Base-by-base conservation (phyloP, 2,797 vertebrate species). In the Pagetopsis macropterus region DNA sequence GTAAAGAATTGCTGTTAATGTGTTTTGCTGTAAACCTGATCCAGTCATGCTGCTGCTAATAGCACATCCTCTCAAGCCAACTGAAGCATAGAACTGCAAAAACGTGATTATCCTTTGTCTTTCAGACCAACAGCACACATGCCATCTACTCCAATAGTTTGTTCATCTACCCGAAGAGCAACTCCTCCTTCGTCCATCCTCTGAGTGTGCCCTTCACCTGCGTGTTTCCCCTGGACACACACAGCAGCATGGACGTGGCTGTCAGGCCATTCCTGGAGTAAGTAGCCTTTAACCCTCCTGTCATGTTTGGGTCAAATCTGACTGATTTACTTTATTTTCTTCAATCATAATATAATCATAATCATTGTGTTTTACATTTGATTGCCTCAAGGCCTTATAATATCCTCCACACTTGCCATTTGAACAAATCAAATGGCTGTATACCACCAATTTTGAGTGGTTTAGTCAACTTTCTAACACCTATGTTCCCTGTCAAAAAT, bases 161-260 rank as follows among this genome's bases (percentile, higher is more conserved):
- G 67, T 93, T 91, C 15, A 12, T 93, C 13, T 91, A 92, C 64
- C 63, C 67, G 1, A 43, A 72, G 3, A 84, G 48, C 56, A 87
- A 90, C 59, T 79, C 70, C 33, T 82, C 92, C 70, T 93, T 93
- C 33, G 44, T 74, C 10, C 11, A 79, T 58, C 93, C 93, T 59
- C 78, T 85, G 55, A 93, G 87, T 50, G 75, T 93, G 70, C 93
- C 93, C 67, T 96, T 96, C 75, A 88, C 84, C 2, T 94, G 94
- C 0, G 62, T 67, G 17, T 96, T 94, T 72, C 88, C 94, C 0
- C 83, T 95, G 86, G 87, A 94, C 19, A 88, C 81, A 50, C 75
- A 93, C 37, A 72, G 89, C 77, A 91, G 70, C n/a, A 74, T 96
- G 74, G 75, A 92, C 64, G 83, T 84, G 15, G 82, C 79, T n/a